These are phyloP conservation scores for Chromoteleia sp. DNA, from an alignment of 2,888 invertebrate species.

Conservation along the genomic window DNA sequence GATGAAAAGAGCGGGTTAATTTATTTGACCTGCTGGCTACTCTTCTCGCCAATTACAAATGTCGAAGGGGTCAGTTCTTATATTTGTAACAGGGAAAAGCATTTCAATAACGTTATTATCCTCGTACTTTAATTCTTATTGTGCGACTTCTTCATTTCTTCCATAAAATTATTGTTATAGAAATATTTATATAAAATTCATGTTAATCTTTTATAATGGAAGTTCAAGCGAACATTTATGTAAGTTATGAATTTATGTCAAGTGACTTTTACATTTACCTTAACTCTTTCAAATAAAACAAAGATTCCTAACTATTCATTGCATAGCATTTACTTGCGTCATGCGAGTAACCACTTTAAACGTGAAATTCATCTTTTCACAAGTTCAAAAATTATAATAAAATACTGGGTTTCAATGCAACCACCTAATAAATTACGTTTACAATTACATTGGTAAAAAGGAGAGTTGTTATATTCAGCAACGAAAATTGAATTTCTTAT, in stretches of 20 bases:
- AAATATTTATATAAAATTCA: no score
- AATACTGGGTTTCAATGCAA: no score
- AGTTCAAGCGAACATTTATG: constrained; percentile 2
- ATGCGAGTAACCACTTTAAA: neutral
- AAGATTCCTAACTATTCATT: constrained; percentile 1
- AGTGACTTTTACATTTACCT: constrained; percentile 19
- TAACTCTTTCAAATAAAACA: constrained; percentile 21
- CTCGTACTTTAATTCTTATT: no score
- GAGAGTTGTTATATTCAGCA: no score
- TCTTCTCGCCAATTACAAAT: constrained; percentile 54
- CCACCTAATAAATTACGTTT: no score
- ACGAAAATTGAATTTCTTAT: no score
- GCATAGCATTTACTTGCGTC: neutral
- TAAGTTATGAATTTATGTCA: constrained; percentile 14
- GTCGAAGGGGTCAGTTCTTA: constrained; percentile 41
- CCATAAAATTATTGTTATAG: no score
- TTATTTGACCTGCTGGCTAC: constrained; percentile 78
- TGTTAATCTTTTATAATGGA: no score
- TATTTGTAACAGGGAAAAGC: constrained; percentile 36
- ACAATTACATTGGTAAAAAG: no score
- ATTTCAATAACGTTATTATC: constrained; percentile 25
- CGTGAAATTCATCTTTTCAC: no score
- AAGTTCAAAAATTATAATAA: no score
- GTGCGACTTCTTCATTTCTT: no score
- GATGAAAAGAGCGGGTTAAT: constrained; percentile 77